Evolutionary conservation across 2,113 vertebrate species (phyloP).

Genomic region (Sakesphorus luctuosus): DNA sequence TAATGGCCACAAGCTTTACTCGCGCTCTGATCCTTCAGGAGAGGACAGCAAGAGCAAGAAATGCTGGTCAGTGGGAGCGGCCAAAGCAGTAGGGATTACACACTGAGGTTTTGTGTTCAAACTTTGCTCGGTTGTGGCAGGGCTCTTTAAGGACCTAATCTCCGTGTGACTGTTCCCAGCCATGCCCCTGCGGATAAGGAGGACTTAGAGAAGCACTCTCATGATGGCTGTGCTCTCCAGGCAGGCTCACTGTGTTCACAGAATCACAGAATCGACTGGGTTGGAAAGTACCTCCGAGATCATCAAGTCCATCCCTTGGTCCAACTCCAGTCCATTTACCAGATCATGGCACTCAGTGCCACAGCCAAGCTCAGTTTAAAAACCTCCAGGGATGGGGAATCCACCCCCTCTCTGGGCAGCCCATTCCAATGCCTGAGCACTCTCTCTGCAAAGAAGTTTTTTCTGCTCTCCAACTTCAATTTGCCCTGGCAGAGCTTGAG

Average conservation of each 20-base stretch:
- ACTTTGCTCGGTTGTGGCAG: neutral
- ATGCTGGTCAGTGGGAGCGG: fast-evolving
- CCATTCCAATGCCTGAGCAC: no score
- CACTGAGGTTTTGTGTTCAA: neutral
- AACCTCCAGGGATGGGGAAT: no score
- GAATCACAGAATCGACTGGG: no score
- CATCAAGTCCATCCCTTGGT: no score
- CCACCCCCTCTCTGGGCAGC: no score
- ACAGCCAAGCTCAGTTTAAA: no score
- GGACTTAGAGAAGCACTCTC: neutral
- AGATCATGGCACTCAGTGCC: no score
- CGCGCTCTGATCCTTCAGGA: neutral
- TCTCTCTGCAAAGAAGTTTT: no score
- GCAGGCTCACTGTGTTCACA: neutral
- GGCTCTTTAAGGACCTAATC: conserved; percentile 49
- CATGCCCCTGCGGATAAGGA: neutral
- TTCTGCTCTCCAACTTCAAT: no score
- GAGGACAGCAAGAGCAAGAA: neutral
- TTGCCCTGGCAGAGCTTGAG: no score
- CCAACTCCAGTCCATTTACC: no score
- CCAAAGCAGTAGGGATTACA: neutral
- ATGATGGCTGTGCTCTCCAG: fast-evolving
- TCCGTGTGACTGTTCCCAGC: conserved; percentile 27
- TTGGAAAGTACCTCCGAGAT: no score
- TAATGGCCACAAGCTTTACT: neutral